phyloP scores from a whole-genome alignment of 2,113 vertebrate genomes.

The Athene cunicularia region DNA sequence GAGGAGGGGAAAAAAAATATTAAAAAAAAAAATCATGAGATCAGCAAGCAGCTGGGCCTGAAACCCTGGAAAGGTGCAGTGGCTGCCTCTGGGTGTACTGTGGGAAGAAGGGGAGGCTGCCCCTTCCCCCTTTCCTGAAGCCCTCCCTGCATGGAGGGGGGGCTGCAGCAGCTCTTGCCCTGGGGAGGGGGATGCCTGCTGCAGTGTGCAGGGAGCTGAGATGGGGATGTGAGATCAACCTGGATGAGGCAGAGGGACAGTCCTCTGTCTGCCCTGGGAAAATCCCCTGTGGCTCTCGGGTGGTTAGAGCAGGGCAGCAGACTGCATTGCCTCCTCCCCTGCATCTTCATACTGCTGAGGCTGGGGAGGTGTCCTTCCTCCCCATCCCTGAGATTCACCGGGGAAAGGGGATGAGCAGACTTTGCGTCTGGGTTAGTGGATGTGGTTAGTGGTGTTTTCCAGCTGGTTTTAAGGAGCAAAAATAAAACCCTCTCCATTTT shows the following conservation, averaged over 20 bases:
- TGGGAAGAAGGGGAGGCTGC: not conserved
- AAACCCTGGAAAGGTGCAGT: not conserved
- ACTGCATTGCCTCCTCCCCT: not conserved
- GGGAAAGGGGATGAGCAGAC: not conserved
- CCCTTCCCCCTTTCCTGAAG: not conserved
- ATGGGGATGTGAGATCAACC: not conserved
- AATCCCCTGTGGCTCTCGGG: not conserved
- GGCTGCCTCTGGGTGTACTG: not conserved
- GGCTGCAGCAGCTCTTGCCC: not conserved
- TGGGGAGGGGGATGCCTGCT: not conserved
- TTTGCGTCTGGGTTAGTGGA: not conserved
- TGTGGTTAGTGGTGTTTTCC: not conserved
- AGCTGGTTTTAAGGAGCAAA: not conserved
- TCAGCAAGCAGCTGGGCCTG: not conserved
- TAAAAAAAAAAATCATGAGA: not conserved
- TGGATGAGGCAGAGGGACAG: not conserved
- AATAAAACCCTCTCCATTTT: not conserved
- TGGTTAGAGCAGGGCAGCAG: not conserved
- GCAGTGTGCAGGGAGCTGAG: not conserved
- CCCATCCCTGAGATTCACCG: not conserved
- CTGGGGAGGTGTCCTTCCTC: accelerated
- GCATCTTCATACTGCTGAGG: not conserved
- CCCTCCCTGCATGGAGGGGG: not conserved
- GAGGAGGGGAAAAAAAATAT: not conserved
- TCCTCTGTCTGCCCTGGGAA: not conserved